These are phyloP conservation scores for Danaus melanippus DNA, from an alignment of 1,140 invertebrate genomes.

Conservation along the genomic window DNA sequence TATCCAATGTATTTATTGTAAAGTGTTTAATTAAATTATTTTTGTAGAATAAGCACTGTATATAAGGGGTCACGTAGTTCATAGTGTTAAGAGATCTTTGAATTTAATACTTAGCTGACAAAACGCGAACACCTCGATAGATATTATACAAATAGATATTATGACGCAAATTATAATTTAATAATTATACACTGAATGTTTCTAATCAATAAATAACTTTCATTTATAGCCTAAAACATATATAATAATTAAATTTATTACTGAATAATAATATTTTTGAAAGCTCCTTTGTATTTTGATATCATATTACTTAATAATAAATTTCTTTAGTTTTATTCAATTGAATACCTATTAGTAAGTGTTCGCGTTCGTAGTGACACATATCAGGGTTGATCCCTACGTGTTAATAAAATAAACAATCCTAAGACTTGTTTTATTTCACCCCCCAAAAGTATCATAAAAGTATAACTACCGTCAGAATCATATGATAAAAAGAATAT, in stretches of 20 bases:
- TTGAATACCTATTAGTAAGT: no score
- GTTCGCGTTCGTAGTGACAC: conserved; percentile 46
- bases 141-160: no score
- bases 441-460: no score
- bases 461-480: no score
- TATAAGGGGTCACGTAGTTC: conserved; percentile 53
- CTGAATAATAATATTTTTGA: conserved; percentile 1
- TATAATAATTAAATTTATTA: no score
- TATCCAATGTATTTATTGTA: conserved; percentile 51
- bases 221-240: no score
- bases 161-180: conserved; percentile 2
- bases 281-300: not conserved
- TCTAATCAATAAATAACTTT: no score
- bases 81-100: conserved; percentile 51
- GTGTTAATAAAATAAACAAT: conserved; percentile 60
- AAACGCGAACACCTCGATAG: conserved; percentile 31
- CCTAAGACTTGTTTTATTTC: conserved; percentile 49
- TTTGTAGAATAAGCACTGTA: conserved; percentile 68
- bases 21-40: conserved; percentile 66
- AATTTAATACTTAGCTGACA: conserved; percentile 42
- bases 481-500: no score
- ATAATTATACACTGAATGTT: no score
- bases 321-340: no score
- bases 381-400: conserved; percentile 60
- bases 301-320: no score